A percentile compares a stretch with the other conserved stretches of the same genome.
phyloP scores from a whole-genome alignment of 2,797 vertebrate species.

The Lutjanus campechanus region DNA sequence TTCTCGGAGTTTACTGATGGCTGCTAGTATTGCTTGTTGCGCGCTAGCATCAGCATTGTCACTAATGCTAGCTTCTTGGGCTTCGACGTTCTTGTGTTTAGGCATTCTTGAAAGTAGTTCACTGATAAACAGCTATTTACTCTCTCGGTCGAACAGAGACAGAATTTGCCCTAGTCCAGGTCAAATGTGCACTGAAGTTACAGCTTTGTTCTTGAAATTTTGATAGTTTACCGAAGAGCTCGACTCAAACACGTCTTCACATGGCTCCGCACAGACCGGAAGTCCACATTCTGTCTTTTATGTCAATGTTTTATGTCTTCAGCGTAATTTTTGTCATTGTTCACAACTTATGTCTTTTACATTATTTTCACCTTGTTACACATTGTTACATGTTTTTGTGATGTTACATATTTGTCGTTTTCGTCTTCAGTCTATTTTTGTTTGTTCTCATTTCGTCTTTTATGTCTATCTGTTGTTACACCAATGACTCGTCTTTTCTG shows the following conservation, averaged over 20 bases:
- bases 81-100: not conserved
- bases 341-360: too few relatives aligned
- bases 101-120: not conserved
- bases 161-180: not conserved
- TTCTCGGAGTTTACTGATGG: not conserved
- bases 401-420: too few relatives aligned
- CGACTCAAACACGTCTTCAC: not conserved
- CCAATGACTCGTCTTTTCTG: too few relatives aligned
- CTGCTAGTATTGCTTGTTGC: constrained; percentile 1
- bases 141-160: not conserved
- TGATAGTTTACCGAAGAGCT: not conserved
- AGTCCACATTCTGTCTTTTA: too few relatives aligned
- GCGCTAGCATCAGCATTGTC: not conserved
- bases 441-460: too few relatives aligned
- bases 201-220: not conserved
- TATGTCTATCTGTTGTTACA: too few relatives aligned
- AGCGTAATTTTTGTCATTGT: too few relatives aligned
- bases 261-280: not conserved
- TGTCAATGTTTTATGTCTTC: too few relatives aligned
- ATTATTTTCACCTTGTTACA: too few relatives aligned
- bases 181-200: not conserved
- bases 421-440: too few relatives aligned
- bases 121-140: not conserved
- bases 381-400: too few relatives aligned
- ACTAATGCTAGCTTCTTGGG: not conserved